phyloP scores from a whole-genome alignment of 2,113 vertebrate genomes.

The Beaufortia kweichowensis region DNA sequence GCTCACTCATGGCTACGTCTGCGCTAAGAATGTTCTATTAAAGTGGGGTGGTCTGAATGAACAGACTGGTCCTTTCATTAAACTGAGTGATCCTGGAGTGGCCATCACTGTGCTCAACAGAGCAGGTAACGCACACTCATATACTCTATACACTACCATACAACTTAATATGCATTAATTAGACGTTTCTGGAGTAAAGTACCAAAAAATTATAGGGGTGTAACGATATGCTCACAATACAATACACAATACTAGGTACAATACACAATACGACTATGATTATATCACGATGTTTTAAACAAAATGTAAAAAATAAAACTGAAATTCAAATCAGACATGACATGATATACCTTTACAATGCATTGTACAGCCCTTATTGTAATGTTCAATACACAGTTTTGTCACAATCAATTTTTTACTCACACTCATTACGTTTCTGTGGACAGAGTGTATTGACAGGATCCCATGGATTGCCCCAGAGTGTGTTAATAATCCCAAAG shows the following conservation, averaged over 20 bases:
- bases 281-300: too few species aligned
- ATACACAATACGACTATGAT: too few species aligned
- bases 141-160: too few species aligned
- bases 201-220: too few species aligned
- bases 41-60: slow-evolving; percentile 78
- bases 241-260: too few species aligned
- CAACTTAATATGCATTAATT: too few species aligned
- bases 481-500: slow-evolving; percentile 78
- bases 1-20: slow-evolving; percentile 84
- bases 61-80: slow-evolving; percentile 82
- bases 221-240: too few species aligned
- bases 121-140: slow-evolving; percentile 36
- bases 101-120: slow-evolving; percentile 76
- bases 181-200: too few species aligned
- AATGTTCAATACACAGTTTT: too few species aligned
- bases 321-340: too few species aligned
- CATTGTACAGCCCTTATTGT: neutral
- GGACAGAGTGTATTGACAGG: slow-evolving; percentile 78
- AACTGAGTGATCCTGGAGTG: slow-evolving; percentile 85
- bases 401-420: neutral
- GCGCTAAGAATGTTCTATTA: slow-evolving; percentile 85
- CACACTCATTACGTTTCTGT: neutral
- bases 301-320: too few species aligned
- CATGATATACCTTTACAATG: too few species aligned
- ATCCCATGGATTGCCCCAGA: slow-evolving; percentile 88